A percentile compares a stretch with the other conserved stretches of the same genome.
Evolutionary conservation across 2,888 invertebrate species (phyloP).

Genomic region (Horisme vitalbata): DNA sequence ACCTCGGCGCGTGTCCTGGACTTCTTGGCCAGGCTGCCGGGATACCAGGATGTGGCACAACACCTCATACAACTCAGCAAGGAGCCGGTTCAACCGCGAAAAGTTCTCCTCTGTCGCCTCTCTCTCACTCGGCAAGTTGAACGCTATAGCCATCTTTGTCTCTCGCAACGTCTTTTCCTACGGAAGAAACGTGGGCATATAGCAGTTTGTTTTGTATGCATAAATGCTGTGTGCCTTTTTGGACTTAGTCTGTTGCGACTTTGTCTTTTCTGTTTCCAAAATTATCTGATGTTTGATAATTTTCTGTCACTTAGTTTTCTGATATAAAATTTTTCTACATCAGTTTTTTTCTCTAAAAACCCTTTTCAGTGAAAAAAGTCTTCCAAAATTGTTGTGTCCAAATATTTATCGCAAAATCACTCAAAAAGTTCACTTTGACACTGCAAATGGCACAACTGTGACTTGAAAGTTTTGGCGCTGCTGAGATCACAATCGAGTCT

Average conservation of each 20-base stretch:
- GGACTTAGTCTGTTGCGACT: constrained; percentile 42
- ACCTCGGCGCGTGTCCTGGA: constrained; percentile 77
- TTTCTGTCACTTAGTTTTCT: constrained; percentile 17
- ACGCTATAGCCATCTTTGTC: constrained; percentile 83
- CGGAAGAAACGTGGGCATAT: constrained; percentile 74
- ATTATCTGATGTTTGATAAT: constrained; percentile 29
- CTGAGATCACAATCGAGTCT: constrained; percentile 37
- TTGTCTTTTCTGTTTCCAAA: constrained; percentile 32
- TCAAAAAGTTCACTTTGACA: constrained; percentile 62
- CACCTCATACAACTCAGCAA: constrained; percentile 81
- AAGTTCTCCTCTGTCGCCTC: constrained; percentile 82
- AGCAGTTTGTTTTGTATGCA: constrained; percentile 73
- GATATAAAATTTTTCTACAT: constrained; percentile 13
- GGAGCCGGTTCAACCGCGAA: constrained; percentile 81
- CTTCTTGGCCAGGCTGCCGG: constrained; percentile 76
- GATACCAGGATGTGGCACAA: constrained; percentile 81
- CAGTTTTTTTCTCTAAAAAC: constrained; percentile 18
- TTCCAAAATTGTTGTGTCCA: constrained; percentile 39
- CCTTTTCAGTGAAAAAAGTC: constrained; percentile 28
- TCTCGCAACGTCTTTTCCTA: constrained; percentile 59
- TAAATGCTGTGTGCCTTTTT: constrained; percentile 64
- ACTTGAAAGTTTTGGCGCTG: constrained; percentile 55
- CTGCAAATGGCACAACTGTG: constrained; percentile 46
- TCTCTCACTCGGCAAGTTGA: constrained; percentile 81
- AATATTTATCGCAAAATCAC: constrained; percentile 36